Base-by-base conservation (phyloP, 2,888 invertebrate species). In the Hirtodrosophila trivittata region DNA sequence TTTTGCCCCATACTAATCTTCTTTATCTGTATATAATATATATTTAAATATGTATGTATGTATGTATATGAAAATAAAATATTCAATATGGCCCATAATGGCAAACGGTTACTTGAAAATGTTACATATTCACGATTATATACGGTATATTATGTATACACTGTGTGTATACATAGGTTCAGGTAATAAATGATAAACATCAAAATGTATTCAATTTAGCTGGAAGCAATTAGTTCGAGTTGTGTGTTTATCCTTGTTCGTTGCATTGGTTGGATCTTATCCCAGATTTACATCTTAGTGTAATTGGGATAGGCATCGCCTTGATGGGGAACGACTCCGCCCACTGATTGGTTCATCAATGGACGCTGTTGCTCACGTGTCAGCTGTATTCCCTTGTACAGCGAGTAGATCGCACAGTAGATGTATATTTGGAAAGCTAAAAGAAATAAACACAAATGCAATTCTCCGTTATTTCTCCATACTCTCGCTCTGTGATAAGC, bases 361-460 rank as follows among this genome's bases (percentile, higher is more conserved):
- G 76, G 73, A 14, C 64, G 76, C 18, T 84, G 75, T 9, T 82
- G 59, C 6, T 88, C 86, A 10, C 75, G 65, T n/a, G 59, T 60
- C 3, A 39, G 52, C 30, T 86, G 86, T 33, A 88, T 80, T 2
- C 80, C 59, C 51, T 81, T 78, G 49, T 60, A 89, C 1, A 87
- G 66, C 33, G 88, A 86, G 32, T 86, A 89, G 9, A 89, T 75
- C 5, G 78, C 84, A 16, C 67, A 77, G 54, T 86, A 84, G 9
- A 77, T 68, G 47, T 75, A 80, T 46, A 63, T 30, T 45, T 82
- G 66, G 3, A 87, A 18, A 14, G 37, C 87, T 87, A 50, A 7
- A 75, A 70, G 33, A 10, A 41, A 56, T 28, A 10, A 28, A 39
- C n/a, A 1, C 16, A 35, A 35, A 9, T 39, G n/a, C n/a, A n/a